Evolutionary conservation across 2,113 vertebrate species (phyloP).

Genomic region (Thalassoma bifasciatum): DNA sequence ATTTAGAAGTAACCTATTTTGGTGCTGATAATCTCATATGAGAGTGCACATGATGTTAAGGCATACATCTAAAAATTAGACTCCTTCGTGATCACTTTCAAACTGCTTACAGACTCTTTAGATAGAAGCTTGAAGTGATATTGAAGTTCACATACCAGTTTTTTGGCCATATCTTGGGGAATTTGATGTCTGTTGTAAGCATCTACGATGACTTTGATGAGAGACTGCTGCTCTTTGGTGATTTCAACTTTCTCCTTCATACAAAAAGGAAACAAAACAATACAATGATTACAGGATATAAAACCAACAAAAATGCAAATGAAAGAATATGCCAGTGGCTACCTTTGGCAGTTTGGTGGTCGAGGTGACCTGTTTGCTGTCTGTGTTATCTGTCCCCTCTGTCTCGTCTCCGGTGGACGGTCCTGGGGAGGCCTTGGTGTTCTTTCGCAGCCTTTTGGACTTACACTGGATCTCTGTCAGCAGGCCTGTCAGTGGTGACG

Average conservation of each 20-base stretch:
- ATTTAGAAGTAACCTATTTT: no score
- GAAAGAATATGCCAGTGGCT: not conserved
- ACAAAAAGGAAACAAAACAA: conserved; percentile 69
- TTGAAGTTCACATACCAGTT: conserved; percentile 85
- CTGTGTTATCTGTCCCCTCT: conserved; percentile 83
- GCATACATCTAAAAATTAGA: no score
- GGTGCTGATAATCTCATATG: no score
- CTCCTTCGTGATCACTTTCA: no score
- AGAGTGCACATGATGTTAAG: no score
- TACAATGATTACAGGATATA: conserved; percentile 14
- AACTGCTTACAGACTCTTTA: no score
- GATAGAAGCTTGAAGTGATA: not conserved
- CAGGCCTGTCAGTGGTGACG: conserved; percentile 83
- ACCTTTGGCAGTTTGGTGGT: conserved; percentile 92
- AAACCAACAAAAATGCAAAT: not conserved
- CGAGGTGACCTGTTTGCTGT: conserved; percentile 92
- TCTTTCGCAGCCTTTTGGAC: conserved; percentile 95
- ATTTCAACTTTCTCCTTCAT: conserved; percentile 92
- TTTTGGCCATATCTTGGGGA: conserved; percentile 94
- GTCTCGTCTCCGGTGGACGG: conserved; percentile 83
- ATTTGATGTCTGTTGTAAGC: conserved; percentile 94
- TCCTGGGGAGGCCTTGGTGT: conserved; percentile 85
- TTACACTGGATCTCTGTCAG: conserved; percentile 99
- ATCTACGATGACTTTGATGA: conserved; percentile 90
- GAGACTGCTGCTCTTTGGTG: conserved; percentile 88